These are phyloP conservation scores for Akabosia matsudoensis DNA, from an alignment of 1,140 invertebrate species.

Conservation along the genomic window DNA sequence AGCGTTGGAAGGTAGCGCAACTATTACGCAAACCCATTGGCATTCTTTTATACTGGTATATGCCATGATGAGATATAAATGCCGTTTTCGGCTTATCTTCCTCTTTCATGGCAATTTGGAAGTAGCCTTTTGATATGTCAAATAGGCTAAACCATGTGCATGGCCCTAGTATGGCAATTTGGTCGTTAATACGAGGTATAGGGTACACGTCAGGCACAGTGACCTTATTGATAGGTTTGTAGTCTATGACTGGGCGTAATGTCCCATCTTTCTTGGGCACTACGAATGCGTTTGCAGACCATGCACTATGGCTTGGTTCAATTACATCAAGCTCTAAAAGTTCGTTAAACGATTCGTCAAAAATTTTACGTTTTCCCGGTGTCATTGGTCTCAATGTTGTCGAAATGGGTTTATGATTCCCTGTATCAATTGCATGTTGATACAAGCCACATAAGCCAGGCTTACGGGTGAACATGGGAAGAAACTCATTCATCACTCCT, in stretches of 20 bases:
- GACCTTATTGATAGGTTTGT: no score
- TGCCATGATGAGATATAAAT: conserved; percentile 41
- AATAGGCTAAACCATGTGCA: conserved; percentile 49
- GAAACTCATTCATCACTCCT: neutral
- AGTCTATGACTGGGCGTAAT: conserved; percentile 47
- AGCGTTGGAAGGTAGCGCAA: conserved; percentile 49
- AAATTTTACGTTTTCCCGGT: conserved; percentile 25
- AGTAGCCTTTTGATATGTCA: no score
- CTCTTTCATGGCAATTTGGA: no score
- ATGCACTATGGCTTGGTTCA: conserved; percentile 22
- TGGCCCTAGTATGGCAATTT: conserved; percentile 47
- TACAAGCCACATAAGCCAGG: conserved; percentile 23
- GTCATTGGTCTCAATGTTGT: conserved; percentile 18
- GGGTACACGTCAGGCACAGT: conserved; percentile 52
- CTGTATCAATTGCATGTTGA: conserved; percentile 18
- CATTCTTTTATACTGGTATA: conserved; percentile 50
- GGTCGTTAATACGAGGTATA: conserved; percentile 52
- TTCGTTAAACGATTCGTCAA: conserved; percentile 16
- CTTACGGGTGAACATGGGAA: conserved; percentile 22
- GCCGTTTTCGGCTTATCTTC: no score
- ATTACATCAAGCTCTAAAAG: conserved; percentile 10
- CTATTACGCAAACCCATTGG: conserved; percentile 51
- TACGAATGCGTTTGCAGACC: conserved; percentile 24
- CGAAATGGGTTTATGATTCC: conserved; percentile 15
- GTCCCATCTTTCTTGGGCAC: conserved; percentile 29